These are phyloP conservation scores for Gobio gobio DNA, from an alignment of 2,113 vertebrate species.

Conservation along the genomic window DNA sequence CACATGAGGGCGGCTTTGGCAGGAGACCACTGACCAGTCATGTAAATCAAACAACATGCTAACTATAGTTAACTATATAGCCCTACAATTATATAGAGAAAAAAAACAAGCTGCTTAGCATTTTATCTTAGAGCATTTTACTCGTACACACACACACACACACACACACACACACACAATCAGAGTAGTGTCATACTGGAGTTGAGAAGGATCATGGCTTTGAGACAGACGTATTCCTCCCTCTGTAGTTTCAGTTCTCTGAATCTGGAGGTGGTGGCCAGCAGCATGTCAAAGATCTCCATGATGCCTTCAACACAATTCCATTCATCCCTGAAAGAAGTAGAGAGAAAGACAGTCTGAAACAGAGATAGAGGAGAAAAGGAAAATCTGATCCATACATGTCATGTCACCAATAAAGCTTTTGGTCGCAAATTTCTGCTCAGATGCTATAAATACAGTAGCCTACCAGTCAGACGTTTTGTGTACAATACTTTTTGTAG, in stretches of 20 bases:
- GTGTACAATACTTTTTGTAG: too few species aligned
- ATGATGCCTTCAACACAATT: constrained; percentile 97
- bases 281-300: constrained; percentile 98
- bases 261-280: constrained; percentile 92
- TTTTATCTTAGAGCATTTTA: too few species aligned
- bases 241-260: constrained; percentile 93
- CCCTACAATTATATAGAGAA: background rate
- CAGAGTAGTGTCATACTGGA: constrained; percentile 86
- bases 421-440: too few species aligned
- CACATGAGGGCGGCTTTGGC: background rate
- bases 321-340: constrained; percentile 86
- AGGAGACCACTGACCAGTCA: background rate
- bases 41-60: background rate
- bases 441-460: too few species aligned
- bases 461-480: too few species aligned
- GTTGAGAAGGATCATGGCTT: constrained; percentile 98
- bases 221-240: constrained; percentile 96
- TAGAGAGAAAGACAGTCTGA: background rate
- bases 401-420: background rate
- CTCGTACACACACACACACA: background rate
- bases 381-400: background rate
- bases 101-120: background rate
- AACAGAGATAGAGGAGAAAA: background rate
- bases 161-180: constrained; percentile 25
- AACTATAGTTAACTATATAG: too few species aligned